Evolutionary conservation across 2,797 vertebrate genomes (phyloP).

Genomic region (Momotus momota): DNA sequence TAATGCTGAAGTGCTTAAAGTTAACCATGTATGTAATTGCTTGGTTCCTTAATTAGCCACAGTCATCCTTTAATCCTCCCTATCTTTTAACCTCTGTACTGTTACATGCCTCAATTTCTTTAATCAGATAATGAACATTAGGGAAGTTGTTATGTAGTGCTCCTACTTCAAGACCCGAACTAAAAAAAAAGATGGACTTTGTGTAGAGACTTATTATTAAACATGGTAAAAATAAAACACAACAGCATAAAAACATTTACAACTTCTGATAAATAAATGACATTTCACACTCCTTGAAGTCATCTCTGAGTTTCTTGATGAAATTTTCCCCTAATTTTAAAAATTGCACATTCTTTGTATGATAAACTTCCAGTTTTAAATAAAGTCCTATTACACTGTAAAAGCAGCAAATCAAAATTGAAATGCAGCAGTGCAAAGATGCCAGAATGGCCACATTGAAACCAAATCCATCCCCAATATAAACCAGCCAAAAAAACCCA

Average conservation of each 20-base stretch:
- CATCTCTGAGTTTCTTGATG: background rate
- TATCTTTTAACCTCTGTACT: conserved; percentile 58
- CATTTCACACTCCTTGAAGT: background rate
- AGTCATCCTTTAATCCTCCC: conserved; percentile 56
- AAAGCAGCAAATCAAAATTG: background rate
- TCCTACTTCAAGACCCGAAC: background rate
- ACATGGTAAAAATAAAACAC: background rate
- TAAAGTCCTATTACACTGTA: background rate
- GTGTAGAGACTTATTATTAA: background rate
- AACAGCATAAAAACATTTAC: background rate
- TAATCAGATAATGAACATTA: conserved; percentile 51
- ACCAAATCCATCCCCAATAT: background rate
- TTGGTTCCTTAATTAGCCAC: conserved; percentile 65
- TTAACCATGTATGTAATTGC: conserved; percentile 60
- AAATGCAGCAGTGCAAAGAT: background rate
- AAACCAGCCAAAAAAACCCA: background rate
- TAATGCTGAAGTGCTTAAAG: conserved; percentile 46
- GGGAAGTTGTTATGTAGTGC: conserved; percentile 41
- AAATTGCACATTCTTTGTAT: background rate
- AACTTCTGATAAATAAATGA: background rate
- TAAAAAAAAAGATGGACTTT: background rate
- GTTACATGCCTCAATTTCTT: conserved; percentile 45
- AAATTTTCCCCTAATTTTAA: background rate
- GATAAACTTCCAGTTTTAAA: background rate
- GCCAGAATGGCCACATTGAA: background rate